These are phyloP conservation scores for Promerops cafer DNA, from an alignment of 2,113 vertebrate genomes.

Conservation along the genomic window DNA sequence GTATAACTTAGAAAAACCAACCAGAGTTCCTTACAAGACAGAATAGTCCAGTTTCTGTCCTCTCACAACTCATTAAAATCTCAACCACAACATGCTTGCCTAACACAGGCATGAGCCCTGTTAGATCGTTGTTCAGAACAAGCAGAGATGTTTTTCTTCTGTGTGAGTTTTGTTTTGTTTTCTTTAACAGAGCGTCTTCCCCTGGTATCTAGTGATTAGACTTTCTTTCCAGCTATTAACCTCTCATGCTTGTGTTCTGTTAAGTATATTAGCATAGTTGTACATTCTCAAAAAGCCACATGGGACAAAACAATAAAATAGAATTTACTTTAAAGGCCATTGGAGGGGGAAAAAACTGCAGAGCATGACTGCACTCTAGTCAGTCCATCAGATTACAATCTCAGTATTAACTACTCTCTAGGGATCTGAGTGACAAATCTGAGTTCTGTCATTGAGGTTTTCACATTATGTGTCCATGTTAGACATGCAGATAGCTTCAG, in stretches of 20 bases:
- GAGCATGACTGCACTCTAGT: neutral
- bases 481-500: neutral
- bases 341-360: neutral
- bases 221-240: neutral
- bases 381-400: neutral
- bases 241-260: neutral
- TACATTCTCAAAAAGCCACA: neutral
- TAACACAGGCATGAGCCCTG: neutral
- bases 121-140: neutral
- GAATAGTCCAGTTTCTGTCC: neutral
- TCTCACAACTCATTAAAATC: neutral
- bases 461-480: neutral
- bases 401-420: neutral
- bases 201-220: neutral
- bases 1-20: neutral
- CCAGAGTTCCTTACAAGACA: neutral
- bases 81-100: neutral
- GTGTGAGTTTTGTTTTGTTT: neutral
- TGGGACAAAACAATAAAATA: neutral
- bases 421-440: neutral
- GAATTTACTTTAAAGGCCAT: neutral
- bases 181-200: neutral
- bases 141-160: neutral
- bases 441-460: neutral
- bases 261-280: neutral